phyloP scores from a whole-genome alignment of 2,113 vertebrate species.

The Mustelus asterias region DNA sequence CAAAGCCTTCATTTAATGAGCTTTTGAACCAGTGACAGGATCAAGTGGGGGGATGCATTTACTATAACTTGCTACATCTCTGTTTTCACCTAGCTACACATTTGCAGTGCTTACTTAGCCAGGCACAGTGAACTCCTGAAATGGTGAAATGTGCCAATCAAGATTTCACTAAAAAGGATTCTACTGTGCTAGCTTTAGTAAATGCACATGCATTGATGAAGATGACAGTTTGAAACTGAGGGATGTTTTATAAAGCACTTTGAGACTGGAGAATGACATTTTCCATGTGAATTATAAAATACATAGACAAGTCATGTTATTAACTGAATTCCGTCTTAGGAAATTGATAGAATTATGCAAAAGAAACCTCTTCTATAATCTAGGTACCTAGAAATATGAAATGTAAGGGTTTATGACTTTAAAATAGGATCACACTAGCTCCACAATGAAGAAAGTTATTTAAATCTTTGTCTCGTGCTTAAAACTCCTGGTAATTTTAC shows the following conservation, averaged over 20 bases:
- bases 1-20: not conserved
- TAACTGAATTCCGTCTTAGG: not conserved
- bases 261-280: not conserved
- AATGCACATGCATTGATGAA: not conserved
- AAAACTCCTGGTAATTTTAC: not conserved
- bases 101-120: not conserved
- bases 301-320: not conserved
- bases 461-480: not conserved
- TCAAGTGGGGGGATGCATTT: not conserved
- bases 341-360: not conserved
- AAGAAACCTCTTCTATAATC: not conserved
- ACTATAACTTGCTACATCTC: not conserved
- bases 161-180: slow-evolving; percentile 28
- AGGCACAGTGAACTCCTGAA: not conserved
- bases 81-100: not conserved
- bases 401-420: not conserved
- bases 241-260: slow-evolving; percentile 11
- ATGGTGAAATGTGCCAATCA: slow-evolving; percentile 5
- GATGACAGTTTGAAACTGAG: slow-evolving; percentile 23
- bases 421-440: not conserved
- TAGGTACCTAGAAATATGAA: not conserved
- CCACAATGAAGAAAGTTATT: not conserved
- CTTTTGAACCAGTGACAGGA: not conserved
- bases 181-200: not conserved
- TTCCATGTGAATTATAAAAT: not conserved